Conservation (phyloP, 2,113 vertebrate genomes). For the Neopipo cinnamomea region DNA sequence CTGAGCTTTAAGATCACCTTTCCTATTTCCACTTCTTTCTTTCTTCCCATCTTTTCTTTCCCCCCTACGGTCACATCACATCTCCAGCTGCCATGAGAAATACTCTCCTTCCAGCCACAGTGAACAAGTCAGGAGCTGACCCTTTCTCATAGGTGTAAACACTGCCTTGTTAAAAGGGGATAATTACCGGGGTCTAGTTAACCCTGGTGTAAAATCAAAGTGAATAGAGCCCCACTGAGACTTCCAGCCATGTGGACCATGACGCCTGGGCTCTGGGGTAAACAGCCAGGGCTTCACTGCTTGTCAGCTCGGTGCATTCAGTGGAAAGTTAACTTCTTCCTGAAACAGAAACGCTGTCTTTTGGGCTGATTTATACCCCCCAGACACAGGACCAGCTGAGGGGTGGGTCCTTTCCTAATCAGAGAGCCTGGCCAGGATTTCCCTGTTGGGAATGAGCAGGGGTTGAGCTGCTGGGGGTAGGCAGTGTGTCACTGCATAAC, state of each 20-base stretch:
- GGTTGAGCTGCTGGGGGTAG: not conserved
- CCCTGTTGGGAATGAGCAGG: not conserved
- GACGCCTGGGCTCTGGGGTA: constrained; percentile 14
- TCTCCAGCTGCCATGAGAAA: constrained; percentile 37
- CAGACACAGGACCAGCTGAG: not conserved
- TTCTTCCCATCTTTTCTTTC: not conserved
- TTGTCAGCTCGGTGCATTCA: constrained; percentile 35
- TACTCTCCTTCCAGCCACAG: not conserved
- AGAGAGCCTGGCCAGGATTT: not conserved
- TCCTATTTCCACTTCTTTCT: not conserved
- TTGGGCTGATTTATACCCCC: not conserved
- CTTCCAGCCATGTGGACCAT: constrained; percentile 9
- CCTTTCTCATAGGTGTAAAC: constrained; percentile 51
- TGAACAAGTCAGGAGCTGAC: constrained; percentile 31
- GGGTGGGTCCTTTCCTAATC: not conserved
- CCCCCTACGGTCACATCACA: not conserved
- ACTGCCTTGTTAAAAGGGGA: constrained; percentile 65
- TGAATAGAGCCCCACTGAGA: constrained; percentile 41
- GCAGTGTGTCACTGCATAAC: not conserved
- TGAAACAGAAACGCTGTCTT: not conserved
- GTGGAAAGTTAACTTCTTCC: constrained; percentile 27
- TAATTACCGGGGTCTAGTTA: constrained; percentile 54
- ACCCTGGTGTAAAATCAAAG: constrained; percentile 66
- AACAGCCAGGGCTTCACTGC: constrained; percentile 32
- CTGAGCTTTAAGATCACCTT: constrained; percentile 53